phyloP scores from a whole-genome alignment of 2,888 invertebrate genomes.

The Criorhina ranunculi region DNA sequence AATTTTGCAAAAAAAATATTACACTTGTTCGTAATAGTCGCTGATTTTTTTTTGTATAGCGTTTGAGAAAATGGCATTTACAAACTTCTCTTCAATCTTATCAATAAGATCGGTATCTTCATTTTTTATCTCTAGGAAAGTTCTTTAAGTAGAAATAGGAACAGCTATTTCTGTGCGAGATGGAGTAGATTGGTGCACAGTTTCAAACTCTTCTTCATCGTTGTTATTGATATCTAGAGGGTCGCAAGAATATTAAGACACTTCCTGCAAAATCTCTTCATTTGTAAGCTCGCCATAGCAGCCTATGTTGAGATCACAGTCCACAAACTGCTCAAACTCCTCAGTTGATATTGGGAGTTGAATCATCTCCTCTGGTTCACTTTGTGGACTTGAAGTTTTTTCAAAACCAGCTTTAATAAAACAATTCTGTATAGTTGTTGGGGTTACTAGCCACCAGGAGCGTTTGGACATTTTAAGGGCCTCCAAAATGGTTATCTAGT shows the following conservation, averaged over 20 bases:
- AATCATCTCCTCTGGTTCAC: not conserved
- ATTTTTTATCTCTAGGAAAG: not conserved
- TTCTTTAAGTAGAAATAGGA: not conserved
- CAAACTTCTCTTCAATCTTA: not conserved
- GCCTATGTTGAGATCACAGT: not conserved
- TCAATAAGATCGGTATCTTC: not conserved
- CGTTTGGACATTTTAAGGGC: not conserved
- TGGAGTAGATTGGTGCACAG: not conserved
- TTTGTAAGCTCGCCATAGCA: not conserved
- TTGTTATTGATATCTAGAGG: not conserved
- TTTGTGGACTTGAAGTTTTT: not conserved
- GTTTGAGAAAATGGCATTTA: not conserved
- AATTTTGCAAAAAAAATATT: too few species aligned
- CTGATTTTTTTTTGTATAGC: not conserved
- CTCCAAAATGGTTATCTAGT: not conserved
- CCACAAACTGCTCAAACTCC: not conserved
- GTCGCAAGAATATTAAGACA: not conserved
- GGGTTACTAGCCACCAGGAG: not conserved
- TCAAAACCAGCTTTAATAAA: not conserved
- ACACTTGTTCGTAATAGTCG: not conserved
- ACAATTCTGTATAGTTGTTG: too few species aligned
- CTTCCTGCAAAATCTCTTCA: not conserved
- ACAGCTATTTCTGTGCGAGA: not conserved
- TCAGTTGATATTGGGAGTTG: not conserved
- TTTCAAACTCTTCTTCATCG: not conserved